A percentile compares a stretch with the other conserved stretches of the same genome.
phyloP scores from a whole-genome alignment of 2,888 invertebrate genomes.

The Habrosyne pyritoides region DNA sequence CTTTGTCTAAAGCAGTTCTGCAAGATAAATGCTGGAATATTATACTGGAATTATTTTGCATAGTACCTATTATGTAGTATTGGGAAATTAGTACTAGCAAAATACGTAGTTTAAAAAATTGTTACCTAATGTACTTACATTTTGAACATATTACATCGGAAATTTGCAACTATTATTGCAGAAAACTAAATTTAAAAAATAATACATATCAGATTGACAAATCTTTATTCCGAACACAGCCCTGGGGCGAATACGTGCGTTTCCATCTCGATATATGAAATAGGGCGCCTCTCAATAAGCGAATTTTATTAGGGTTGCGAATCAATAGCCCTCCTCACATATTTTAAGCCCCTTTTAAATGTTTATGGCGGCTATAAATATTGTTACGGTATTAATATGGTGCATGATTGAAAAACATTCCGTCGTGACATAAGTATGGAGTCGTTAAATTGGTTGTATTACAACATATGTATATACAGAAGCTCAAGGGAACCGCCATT shows the following conservation, averaged over 20 bases:
- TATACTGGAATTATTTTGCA: no score
- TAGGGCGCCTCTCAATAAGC: constrained; percentile 67
- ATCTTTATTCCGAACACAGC: constrained; percentile 57
- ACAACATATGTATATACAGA: background rate
- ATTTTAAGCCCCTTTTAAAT: constrained; percentile 57
- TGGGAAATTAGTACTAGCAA: no score
- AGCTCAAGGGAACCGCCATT: background rate
- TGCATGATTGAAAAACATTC: constrained; percentile 38
- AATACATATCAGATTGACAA: constrained; percentile 48
- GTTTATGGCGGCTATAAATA: constrained; percentile 47
- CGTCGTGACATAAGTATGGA: constrained; percentile 13
- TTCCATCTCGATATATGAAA: constrained; percentile 68
- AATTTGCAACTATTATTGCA: background rate
- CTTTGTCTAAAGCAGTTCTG: background rate
- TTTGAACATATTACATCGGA: background rate
- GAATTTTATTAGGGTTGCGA: constrained; percentile 77
- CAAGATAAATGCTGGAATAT: no score
- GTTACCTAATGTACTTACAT: background rate
- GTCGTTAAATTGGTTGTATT: background rate
- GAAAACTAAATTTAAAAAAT: constrained; percentile 15
- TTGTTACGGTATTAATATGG: constrained; percentile 39
- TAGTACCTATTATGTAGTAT: no score
- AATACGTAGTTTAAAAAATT: no score
- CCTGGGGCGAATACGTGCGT: constrained; percentile 53
- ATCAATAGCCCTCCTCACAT: constrained; percentile 66